A percentile compares a stretch with the other conserved stretches of the same genome.
Conservation (phyloP, 2,888 invertebrate genomes). For the Thyatira batis region DNA sequence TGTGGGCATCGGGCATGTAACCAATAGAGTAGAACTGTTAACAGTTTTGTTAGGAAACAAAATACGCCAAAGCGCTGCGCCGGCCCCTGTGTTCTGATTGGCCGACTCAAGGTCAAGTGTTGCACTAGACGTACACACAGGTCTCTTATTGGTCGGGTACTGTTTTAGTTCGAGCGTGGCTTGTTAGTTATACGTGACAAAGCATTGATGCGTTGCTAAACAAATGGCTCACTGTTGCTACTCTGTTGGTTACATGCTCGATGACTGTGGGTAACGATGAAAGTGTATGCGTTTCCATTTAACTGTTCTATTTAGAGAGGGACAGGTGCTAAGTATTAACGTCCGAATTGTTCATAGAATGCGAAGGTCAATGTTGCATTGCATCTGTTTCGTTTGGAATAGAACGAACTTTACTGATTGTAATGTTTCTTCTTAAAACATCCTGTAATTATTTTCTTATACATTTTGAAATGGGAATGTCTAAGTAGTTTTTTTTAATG, state of each 20-base stretch:
- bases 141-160: no score
- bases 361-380: slow-evolving; percentile 33
- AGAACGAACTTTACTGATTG: background rate
- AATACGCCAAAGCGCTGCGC: no score
- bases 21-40: no score
- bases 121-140: no score
- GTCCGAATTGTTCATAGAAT: slow-evolving; percentile 18
- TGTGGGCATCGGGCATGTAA: no score
- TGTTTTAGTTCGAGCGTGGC: no score
- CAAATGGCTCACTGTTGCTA: no score
- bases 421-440: background rate
- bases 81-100: no score
- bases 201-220: no score
- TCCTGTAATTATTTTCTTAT: background rate
- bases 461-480: background rate
- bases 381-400: background rate
- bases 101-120: no score
- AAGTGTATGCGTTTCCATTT: slow-evolving; percentile 5
- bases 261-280: slow-evolving; percentile 3
- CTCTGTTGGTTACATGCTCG: background rate
- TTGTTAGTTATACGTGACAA: no score
- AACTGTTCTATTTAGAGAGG: slow-evolving; percentile 12
- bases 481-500: slow-evolving; percentile 19
- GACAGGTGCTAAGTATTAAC: slow-evolving; percentile 33
- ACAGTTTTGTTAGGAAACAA: no score